These are phyloP conservation scores for Gymnocephalus cernua DNA, from an alignment of 2,113 vertebrate genomes.

Conservation along the genomic window DNA sequence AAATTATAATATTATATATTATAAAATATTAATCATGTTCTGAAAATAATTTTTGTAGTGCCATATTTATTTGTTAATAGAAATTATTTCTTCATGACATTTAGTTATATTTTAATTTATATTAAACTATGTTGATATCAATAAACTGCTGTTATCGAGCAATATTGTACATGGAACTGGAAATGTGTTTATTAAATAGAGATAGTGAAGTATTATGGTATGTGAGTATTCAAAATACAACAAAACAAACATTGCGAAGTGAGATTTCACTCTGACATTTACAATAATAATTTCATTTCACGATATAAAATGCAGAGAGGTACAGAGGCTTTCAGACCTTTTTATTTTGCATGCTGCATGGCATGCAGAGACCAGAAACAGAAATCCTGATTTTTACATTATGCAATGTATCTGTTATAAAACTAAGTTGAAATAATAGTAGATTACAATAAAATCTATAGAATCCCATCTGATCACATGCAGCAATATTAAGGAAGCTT, in stretches of 20 bases:
- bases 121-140: not conserved
- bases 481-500: not conserved
- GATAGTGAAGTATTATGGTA: not conserved
- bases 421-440: not conserved
- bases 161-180: not conserved
- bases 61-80: not conserved
- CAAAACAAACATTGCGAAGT: not conserved
- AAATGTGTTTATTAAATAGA: not conserved
- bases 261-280: slow-evolving; percentile 8
- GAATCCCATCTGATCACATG: not conserved
- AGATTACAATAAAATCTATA: not conserved
- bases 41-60: not conserved
- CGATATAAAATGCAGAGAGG: slow-evolving; percentile 11
- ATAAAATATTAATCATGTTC: not conserved
- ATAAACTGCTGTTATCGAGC: not conserved
- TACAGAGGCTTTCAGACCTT: not conserved
- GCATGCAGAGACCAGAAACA: not conserved
- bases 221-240: not conserved
- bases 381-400: not conserved
- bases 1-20: too few species aligned
- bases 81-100: not conserved
- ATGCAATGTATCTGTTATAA: not conserved
- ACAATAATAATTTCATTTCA: not conserved
- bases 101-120: not conserved
- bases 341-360: not conserved